Evolutionary conservation across 2,797 vertebrate genomes (phyloP).

Genomic region (Parauchenoglanis ngamensis): DNA sequence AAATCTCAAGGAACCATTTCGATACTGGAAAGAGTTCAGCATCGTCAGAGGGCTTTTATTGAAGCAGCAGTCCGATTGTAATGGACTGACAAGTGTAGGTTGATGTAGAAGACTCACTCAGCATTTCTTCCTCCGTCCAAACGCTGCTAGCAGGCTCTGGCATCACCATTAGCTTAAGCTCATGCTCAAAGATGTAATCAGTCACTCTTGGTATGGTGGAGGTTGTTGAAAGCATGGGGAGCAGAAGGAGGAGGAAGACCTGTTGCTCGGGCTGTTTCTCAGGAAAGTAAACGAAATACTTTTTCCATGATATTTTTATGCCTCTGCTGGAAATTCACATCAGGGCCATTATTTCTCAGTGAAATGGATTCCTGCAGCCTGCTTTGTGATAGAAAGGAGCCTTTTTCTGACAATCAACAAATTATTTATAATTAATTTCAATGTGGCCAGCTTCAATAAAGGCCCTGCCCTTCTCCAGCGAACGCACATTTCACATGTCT

Average conservation of each 20-base stretch:
- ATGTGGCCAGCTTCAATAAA: conserved; percentile 20
- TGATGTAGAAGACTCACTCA: conserved; percentile 43
- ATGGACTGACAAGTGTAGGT: conserved; percentile 36
- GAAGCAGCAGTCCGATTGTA: conserved; percentile 35
- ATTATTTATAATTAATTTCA: conserved; percentile 44
- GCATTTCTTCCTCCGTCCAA: conserved; percentile 13
- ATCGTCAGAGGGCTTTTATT: conserved; percentile 34
- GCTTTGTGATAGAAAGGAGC: conserved; percentile 35
- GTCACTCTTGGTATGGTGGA: conserved; percentile 41
- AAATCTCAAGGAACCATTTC: background rate
- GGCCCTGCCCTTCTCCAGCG: conserved; percentile 29
- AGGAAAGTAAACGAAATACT: conserved; percentile 45
- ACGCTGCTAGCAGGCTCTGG: conserved; percentile 34
- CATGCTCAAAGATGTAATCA: conserved; percentile 50
- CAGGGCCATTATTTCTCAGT: conserved; percentile 44
- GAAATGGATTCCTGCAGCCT: conserved; percentile 37
- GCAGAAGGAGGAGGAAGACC: conserved; percentile 18
- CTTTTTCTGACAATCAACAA: conserved; percentile 30
- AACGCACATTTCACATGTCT: conserved; percentile 25
- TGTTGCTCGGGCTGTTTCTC: conserved; percentile 21
- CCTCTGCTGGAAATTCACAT: conserved; percentile 41
- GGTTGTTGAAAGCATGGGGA: conserved; percentile 41
- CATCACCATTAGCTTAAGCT: conserved; percentile 40
- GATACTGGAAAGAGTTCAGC: conserved; percentile 3
- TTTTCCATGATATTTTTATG: conserved; percentile 39